Percentiles rank a stretch among this genome's conserved stretches.
phyloP scores from a whole-genome alignment of 2,888 invertebrate genomes.

The Xanthia togata region DNA sequence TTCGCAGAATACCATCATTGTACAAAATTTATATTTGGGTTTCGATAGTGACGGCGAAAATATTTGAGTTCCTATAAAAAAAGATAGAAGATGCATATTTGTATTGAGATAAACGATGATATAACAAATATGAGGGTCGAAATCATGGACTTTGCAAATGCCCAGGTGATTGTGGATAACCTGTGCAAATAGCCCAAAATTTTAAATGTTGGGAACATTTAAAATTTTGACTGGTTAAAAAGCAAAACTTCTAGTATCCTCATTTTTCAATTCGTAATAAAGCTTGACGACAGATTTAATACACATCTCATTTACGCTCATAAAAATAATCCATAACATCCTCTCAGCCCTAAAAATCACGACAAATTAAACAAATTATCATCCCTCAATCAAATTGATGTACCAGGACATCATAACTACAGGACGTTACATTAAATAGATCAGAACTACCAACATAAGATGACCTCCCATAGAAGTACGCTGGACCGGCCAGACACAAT shows the following conservation, averaged over 20 bases:
- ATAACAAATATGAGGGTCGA: conserved; percentile 3
- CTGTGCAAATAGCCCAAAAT: neutral
- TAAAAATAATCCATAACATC: conserved; percentile 72
- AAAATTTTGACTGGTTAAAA: neutral
- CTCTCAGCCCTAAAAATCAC: conserved; percentile 69
- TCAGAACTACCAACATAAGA: conserved; percentile 70
- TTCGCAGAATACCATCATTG: conserved; percentile 77
- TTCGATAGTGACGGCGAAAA: conserved; percentile 67
- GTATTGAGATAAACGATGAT: conserved; percentile 18
- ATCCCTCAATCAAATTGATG: conserved; percentile 73
- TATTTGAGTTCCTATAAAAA: conserved; percentile 54
- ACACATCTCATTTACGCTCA: conserved; percentile 5
- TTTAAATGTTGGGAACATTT: neutral
- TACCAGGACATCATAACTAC: conserved; percentile 69
- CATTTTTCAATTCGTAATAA: neutral
- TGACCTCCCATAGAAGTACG: conserved; percentile 60
- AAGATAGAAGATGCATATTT: conserved; percentile 36
- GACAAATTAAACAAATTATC: conserved; percentile 75
- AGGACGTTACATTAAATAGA: conserved; percentile 79
- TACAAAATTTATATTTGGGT: conserved; percentile 72
- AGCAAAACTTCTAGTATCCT: neutral
- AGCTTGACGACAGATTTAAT: conserved; percentile 6
- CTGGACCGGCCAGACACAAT: conserved; percentile 58
- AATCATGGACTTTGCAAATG: conserved; percentile 1
- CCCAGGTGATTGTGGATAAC: neutral